Conservation (phyloP, 2,888 invertebrate genomes). For the Stratiomys singularior region DNA sequence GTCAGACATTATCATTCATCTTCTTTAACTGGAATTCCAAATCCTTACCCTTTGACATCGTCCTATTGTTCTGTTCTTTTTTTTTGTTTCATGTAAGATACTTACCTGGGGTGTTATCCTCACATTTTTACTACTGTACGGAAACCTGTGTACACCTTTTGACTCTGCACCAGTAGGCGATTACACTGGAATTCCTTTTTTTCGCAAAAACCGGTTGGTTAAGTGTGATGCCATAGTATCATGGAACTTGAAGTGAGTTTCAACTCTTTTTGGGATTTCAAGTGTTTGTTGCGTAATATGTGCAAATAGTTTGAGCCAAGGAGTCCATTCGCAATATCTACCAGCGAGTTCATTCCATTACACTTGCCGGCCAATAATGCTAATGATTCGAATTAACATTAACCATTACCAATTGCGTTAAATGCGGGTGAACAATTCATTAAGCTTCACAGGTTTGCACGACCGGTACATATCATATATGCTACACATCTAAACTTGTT, state of each 20-base stretch:
- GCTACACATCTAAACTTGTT: neutral
- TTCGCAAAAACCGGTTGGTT: conserved; percentile 37
- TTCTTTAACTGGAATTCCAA: too few species aligned
- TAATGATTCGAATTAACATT: conserved; percentile 25
- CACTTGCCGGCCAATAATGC: conserved; percentile 33
- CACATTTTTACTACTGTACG: neutral
- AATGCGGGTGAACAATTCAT: conserved; percentile 6
- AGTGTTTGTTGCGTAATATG: conserved; percentile 10
- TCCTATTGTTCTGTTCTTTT: too few species aligned
- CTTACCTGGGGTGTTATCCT: too few species aligned
- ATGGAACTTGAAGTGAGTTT: neutral
- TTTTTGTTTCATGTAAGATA: too few species aligned
- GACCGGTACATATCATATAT: neutral
- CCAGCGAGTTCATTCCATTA: neutral
- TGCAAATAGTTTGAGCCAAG: conserved; percentile 5
- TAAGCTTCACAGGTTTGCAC: neutral
- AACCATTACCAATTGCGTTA: neutral
- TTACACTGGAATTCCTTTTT: neutral
- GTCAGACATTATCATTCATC: too few species aligned
- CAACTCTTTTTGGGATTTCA: conserved; percentile 31
- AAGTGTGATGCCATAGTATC: conserved; percentile 34
- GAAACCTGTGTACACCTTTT: conserved; percentile 26
- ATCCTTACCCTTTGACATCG: too few species aligned
- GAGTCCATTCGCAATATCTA: neutral
- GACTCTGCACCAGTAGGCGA: conserved; percentile 23